Conservation (phyloP, 1,140 invertebrate genomes). For the Drosophila arawakana region DNA sequence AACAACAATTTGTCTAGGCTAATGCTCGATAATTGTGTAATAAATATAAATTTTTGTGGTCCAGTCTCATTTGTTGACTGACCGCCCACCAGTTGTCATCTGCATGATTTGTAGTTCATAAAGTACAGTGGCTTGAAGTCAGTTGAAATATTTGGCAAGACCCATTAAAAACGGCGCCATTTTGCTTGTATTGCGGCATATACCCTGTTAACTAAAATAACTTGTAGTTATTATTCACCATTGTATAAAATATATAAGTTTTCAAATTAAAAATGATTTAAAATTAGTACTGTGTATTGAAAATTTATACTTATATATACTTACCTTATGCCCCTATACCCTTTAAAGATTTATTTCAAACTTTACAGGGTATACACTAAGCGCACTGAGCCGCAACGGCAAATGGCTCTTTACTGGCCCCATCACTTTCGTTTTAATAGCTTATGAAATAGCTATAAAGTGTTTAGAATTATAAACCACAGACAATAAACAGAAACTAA, state of each 20-base stretch:
- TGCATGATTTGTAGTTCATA: conserved; percentile 21
- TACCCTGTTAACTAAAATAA: conserved; percentile 6
- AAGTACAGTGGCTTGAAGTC: neutral
- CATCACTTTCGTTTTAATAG: conserved; percentile 34
- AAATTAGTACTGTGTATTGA: no score
- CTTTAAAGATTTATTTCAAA: neutral
- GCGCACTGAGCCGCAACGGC: conserved; percentile 38
- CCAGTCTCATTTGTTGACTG: conserved; percentile 14
- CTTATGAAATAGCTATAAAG: conserved; percentile 46
- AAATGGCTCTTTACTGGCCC: conserved; percentile 28
- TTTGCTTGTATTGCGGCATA: neutral
- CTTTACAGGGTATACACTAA: conserved; percentile 1
- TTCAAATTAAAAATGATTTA: no score
- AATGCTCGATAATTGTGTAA: neutral
- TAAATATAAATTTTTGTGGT: conserved; percentile 13
- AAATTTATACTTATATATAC: no score
- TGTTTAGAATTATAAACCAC: conserved; percentile 30
- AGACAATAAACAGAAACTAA: neutral
- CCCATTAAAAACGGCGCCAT: neutral
- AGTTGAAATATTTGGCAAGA: conserved; percentile 11
- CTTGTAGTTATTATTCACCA: neutral
- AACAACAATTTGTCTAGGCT: neutral
- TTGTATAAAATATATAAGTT: no score
- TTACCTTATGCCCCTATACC: neutral
- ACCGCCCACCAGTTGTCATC: conserved; percentile 28